Percentiles rank a stretch among this genome's conserved stretches.
Evolutionary conservation across 2,797 vertebrate species (phyloP).

Genomic region (Acrossocheilus fasciatus): DNA sequence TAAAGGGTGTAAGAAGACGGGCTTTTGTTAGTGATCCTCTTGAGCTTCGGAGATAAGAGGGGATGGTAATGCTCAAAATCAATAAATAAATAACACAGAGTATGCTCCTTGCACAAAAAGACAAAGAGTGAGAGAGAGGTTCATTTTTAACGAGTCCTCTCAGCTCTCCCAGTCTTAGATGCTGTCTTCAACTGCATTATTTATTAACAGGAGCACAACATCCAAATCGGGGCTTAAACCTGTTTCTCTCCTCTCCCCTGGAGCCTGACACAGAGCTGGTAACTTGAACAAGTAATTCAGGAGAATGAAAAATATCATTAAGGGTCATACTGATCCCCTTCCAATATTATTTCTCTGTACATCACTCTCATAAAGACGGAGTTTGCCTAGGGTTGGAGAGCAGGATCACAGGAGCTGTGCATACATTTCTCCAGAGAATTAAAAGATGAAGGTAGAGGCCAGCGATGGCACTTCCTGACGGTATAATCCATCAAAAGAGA

Average conservation of each 20-base stretch:
- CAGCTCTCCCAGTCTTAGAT: conserved; percentile 44
- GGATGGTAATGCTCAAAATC: conserved; percentile 48
- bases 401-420: conserved; percentile 54
- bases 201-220: conserved; percentile 37
- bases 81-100: conserved; percentile 58
- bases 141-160: conserved; percentile 30
- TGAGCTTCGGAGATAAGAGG: conserved; percentile 46
- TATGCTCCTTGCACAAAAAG: conserved; percentile 13
- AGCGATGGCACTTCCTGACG: conserved; percentile 29
- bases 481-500: conserved; percentile 58
- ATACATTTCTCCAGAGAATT: conserved; percentile 64
- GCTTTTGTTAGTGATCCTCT: conserved; percentile 50
- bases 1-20: conserved; percentile 13
- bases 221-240: conserved; percentile 26
- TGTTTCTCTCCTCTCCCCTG: background rate
- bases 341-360: conserved; percentile 23
- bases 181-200: conserved; percentile 43
- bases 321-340: conserved; percentile 24
- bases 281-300: conserved; percentile 29
- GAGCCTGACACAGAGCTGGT: background rate
- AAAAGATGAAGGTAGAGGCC: conserved; percentile 54
- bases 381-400: conserved; percentile 46
- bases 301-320: conserved; percentile 1
- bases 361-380: conserved; percentile 14
- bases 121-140: conserved; percentile 27